phyloP scores from a whole-genome alignment of 2,888 invertebrate species.

The Mimachlamys varia region DNA sequence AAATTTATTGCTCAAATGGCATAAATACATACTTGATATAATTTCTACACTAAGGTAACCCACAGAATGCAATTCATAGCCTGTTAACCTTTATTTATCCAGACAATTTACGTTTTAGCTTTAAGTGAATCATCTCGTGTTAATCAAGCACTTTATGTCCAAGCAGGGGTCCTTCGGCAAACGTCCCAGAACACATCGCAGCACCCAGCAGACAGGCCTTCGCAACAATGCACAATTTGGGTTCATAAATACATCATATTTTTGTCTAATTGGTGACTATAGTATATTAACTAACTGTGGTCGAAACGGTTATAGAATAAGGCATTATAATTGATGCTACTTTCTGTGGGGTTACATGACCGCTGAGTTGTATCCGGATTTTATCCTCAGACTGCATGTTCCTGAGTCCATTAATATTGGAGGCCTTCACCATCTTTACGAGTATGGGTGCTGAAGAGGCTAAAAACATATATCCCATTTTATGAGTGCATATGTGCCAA shows the following conservation, averaged over 20 bases:
- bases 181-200: slow-evolving; percentile 7
- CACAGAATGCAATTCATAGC: slow-evolving; percentile 32
- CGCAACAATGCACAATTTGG: background rate
- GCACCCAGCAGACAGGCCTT: background rate
- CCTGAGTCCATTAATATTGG: slow-evolving; percentile 32
- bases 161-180: slow-evolving; percentile 32
- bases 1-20: slow-evolving; percentile 34
- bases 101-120: slow-evolving; percentile 36
- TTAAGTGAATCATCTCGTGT: slow-evolving; percentile 37
- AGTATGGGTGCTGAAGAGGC: slow-evolving; percentile 39
- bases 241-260: slow-evolving; percentile 24
- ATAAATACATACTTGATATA: slow-evolving; percentile 31
- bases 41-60: slow-evolving; percentile 34
- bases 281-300: slow-evolving; percentile 31
- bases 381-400: background rate
- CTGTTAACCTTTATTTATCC: slow-evolving; percentile 41
- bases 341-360: background rate
- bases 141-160: slow-evolving; percentile 34
- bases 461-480: slow-evolving; percentile 42
- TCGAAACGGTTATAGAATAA: background rate
- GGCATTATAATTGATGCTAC: background rate
- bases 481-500: slow-evolving; percentile 46
- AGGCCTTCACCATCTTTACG: slow-evolving; percentile 34
- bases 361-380: background rate
- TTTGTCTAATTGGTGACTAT: slow-evolving; percentile 24